A percentile compares a stretch with the other conserved stretches of the same genome.
Evolutionary conservation across 2,113 vertebrate genomes (phyloP).

Genomic region (Conger conger): DNA sequence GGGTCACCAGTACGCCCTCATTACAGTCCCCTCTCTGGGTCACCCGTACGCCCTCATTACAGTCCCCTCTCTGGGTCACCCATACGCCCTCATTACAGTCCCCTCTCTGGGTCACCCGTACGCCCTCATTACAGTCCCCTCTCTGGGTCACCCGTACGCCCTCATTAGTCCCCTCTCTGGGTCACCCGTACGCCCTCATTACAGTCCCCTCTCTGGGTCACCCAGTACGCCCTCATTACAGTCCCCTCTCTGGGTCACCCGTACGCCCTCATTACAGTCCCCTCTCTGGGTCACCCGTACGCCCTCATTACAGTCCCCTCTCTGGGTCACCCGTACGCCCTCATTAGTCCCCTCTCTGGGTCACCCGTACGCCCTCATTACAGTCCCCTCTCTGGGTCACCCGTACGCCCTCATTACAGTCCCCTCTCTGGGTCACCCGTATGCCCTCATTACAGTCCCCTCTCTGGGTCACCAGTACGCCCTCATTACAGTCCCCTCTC

Average conservation of each 20-base stretch:
- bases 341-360: too few species aligned
- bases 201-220: too few species aligned
- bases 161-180: not conserved
- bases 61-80: not conserved
- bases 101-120: too few species aligned
- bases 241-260: not conserved
- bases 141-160: not conserved
- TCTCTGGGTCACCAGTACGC: not conserved
- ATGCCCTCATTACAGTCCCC: constrained; percentile 1
- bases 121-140: not conserved
- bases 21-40: too few species aligned
- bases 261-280: too few species aligned
- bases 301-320: not conserved
- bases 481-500: too few species aligned
- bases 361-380: too few species aligned
- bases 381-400: not conserved
- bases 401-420: not conserved
- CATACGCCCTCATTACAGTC: not conserved
- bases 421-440: too few species aligned
- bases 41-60: constrained; percentile 68
- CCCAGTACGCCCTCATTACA: too few species aligned
- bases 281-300: too few species aligned
- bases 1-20: not conserved
- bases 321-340: not conserved
- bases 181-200: not conserved